A percentile compares a stretch with the other conserved stretches of the same genome.
Evolutionary conservation across 2,797 vertebrate genomes (phyloP).

Genomic region (Coranthus polyacanthus): DNA sequence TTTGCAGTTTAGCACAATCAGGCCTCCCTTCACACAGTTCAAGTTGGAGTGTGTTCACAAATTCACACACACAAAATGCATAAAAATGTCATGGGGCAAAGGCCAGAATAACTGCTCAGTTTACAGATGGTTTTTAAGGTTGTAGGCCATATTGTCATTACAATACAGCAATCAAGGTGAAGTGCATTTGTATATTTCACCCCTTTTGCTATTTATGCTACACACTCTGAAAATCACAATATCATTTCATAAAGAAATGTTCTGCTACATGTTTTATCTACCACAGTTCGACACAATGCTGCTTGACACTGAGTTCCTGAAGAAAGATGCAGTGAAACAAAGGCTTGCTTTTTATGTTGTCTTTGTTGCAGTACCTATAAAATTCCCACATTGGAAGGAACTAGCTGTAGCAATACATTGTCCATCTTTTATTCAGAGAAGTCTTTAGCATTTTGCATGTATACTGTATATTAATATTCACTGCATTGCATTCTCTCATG

Average conservation of each 20-base stretch:
- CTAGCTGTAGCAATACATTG: slow-evolving; percentile 7
- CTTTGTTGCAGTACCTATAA: no score
- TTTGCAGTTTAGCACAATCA: slow-evolving; percentile 63
- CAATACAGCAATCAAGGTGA: no score
- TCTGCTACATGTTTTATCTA: no score
- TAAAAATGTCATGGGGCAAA: slow-evolving; percentile 13
- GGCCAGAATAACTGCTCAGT: slow-evolving; percentile 2
- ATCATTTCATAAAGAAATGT: no score
- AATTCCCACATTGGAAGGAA: not conserved
- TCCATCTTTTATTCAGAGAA: slow-evolving; percentile 18
- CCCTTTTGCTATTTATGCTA: no score
- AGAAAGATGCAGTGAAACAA: no score
- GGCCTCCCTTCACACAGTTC: slow-evolving; percentile 2
- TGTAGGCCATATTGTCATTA: no score
- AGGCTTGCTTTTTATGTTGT: no score
- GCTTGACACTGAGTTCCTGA: no score
- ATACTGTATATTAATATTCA: not conserved
- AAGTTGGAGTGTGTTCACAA: not conserved
- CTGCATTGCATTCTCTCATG: slow-evolving; percentile 6
- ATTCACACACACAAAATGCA: slow-evolving; percentile 7
- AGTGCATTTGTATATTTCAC: no score
- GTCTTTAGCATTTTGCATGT: not conserved
- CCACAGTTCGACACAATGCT: no score
- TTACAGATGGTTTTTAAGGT: slow-evolving; percentile 5
- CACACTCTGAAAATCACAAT: no score